Conservation (phyloP, 2,888 invertebrate species). For the Elmis aenea region DNA sequence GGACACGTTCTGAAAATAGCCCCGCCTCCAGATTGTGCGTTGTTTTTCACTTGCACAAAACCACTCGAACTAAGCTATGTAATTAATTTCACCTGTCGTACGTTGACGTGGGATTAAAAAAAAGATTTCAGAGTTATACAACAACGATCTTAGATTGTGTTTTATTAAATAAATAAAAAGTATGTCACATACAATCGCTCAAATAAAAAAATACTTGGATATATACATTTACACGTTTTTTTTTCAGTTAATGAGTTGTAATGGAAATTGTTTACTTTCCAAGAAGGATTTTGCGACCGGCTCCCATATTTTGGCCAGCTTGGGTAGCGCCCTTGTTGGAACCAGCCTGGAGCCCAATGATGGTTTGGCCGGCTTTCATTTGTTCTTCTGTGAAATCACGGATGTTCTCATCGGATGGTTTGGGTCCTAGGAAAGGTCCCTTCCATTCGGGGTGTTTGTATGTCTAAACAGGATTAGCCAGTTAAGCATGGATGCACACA, state of each 20-base stretch:
- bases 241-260: too few species aligned
- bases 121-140: slow-evolving; percentile 21
- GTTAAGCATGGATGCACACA: slow-evolving; percentile 5
- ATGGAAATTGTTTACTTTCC: slow-evolving; percentile 62
- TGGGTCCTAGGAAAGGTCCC: slow-evolving; percentile 90
- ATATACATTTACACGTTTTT: slow-evolving; percentile 10
- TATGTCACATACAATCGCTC: slow-evolving; percentile 10
- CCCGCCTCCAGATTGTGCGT: slow-evolving; percentile 4
- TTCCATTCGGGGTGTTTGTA: slow-evolving; percentile 80
- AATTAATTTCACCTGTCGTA: background rate
- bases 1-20: slow-evolving; percentile 6
- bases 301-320: slow-evolving; percentile 85
- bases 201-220: slow-evolving; percentile 13
- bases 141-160: slow-evolving; percentile 8
- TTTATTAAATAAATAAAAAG: slow-evolving; percentile 27
- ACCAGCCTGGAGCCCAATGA: slow-evolving; percentile 93
- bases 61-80: background rate
- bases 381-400: slow-evolving; percentile 92
- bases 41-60: slow-evolving; percentile 1
- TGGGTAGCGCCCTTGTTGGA: slow-evolving; percentile 95
- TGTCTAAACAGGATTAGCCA: slow-evolving; percentile 59
- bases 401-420: slow-evolving; percentile 89
- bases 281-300: slow-evolving; percentile 83
- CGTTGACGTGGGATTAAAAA: slow-evolving; percentile 11
- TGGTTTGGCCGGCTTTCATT: slow-evolving; percentile 78